These are phyloP conservation scores for Lordiphosa stackelbergi DNA, from an alignment of 1,140 invertebrate genomes.

Conservation along the genomic window DNA sequence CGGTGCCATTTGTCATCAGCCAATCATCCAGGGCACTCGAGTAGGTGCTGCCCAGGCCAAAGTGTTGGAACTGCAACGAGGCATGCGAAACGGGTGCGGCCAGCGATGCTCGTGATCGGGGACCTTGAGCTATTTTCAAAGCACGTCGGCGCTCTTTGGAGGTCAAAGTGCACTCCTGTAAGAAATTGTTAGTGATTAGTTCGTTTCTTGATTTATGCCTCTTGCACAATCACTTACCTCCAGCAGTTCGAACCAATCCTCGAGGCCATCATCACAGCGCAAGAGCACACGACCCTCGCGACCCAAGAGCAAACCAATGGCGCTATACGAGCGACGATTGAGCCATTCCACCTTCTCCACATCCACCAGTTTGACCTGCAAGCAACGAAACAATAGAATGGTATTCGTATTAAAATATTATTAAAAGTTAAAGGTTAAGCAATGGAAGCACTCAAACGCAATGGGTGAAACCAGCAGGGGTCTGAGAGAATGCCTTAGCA, in stretches of 20 bases:
- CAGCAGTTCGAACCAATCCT: conserved; percentile 82
- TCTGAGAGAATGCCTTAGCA: conserved; percentile 24
- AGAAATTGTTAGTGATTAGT: neutral
- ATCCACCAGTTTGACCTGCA: conserved; percentile 82
- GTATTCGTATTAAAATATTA: conserved; percentile 12
- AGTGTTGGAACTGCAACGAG: conserved; percentile 70
- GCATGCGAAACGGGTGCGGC: conserved; percentile 75
- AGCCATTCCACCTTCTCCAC: conserved; percentile 83
- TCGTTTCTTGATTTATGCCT: neutral
- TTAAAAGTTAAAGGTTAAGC: conserved; percentile 54
- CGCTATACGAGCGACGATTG: conserved; percentile 81
- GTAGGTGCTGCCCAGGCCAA: conserved; percentile 69
- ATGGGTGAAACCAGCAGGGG: conserved; percentile 33
- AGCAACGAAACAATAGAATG: conserved; percentile 48
- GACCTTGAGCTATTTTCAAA: conserved; percentile 79
- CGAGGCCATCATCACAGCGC: conserved; percentile 79
- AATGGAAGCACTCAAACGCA: conserved; percentile 8
- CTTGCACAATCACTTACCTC: conserved; percentile 58
- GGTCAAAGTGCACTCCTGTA: conserved; percentile 80
- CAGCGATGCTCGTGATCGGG: conserved; percentile 69
- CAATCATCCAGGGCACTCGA: conserved; percentile 78
- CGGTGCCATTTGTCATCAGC: conserved; percentile 75
- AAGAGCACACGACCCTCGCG: conserved; percentile 81
- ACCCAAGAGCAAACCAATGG: conserved; percentile 79
- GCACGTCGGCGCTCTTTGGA: conserved; percentile 80